phyloP scores from a whole-genome alignment of 2,113 vertebrate genomes.

The Poecile atricapillus region DNA sequence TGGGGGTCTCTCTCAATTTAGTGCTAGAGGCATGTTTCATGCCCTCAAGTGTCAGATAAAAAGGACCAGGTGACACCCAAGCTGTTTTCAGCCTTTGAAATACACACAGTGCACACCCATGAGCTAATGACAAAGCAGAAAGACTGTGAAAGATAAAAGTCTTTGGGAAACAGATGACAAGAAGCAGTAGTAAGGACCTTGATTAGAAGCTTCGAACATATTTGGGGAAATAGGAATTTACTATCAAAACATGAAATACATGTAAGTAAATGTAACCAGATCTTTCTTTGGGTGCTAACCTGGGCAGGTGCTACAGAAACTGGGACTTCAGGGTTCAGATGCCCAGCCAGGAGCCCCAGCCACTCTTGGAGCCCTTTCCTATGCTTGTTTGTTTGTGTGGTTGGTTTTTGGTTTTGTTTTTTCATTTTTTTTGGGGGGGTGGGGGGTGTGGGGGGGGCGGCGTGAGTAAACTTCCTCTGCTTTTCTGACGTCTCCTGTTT shows the following conservation, averaged over 20 bases:
- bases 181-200: neutral
- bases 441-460: too few relatives aligned
- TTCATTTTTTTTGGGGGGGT: too few relatives aligned
- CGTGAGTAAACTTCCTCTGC: neutral
- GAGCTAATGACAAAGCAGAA: neutral
- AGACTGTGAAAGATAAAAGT: neutral
- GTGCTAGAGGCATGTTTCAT: neutral
- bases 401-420: neutral
- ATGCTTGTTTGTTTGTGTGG: too few relatives aligned
- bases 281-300: neutral
- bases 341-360: neutral
- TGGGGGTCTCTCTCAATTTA: neutral
- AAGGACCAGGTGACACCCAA: neutral
- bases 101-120: accelerated
- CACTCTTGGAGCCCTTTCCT: neutral
- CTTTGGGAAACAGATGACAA: neutral
- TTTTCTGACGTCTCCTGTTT: neutral
- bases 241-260: neutral
- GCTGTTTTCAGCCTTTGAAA: neutral
- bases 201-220: neutral
- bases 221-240: neutral
- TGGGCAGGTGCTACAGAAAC: neutral
- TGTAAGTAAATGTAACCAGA: neutral
- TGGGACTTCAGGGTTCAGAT: neutral
- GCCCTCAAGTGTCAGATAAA: neutral